A percentile compares a stretch with the other conserved stretches of the same genome.
Evolutionary conservation across 2,888 invertebrate species (phyloP).

Genomic region (Oconnorella tubifera): DNA sequence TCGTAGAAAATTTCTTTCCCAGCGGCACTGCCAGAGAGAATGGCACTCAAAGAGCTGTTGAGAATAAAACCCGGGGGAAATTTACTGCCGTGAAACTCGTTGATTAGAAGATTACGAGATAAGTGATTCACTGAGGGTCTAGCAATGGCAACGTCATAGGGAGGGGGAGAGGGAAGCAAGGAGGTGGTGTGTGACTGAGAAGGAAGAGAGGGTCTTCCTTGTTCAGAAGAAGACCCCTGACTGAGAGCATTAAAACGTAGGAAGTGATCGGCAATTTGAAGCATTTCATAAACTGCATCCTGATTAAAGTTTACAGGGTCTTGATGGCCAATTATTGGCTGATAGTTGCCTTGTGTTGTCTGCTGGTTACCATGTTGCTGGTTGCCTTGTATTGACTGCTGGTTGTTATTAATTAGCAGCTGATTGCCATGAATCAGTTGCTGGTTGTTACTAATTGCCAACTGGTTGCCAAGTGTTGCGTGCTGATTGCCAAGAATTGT

Average conservation of each 20-base stretch:
- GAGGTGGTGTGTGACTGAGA: background rate
- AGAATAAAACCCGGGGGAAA: background rate
- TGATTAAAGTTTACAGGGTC: conserved; percentile 2
- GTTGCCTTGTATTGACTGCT: too few species aligned
- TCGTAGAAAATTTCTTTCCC: conserved; percentile 20
- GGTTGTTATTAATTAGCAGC: too few species aligned
- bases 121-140: background rate
- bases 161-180: background rate
- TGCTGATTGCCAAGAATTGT: too few species aligned
- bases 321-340: background rate
- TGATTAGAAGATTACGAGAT: background rate
- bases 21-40: background rate
- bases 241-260: background rate
- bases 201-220: background rate
- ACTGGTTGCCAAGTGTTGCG: too few species aligned
- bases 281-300: conserved; percentile 23
- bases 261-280: conserved; percentile 25
- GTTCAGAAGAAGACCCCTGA: background rate
- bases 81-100: too few species aligned
- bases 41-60: background rate
- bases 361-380: background rate
- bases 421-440: too few species aligned
- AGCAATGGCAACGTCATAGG: background rate
- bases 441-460: too few species aligned
- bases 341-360: background rate